Conservation (phyloP, 2,113 vertebrate species). For the Sander vitreus region DNA sequence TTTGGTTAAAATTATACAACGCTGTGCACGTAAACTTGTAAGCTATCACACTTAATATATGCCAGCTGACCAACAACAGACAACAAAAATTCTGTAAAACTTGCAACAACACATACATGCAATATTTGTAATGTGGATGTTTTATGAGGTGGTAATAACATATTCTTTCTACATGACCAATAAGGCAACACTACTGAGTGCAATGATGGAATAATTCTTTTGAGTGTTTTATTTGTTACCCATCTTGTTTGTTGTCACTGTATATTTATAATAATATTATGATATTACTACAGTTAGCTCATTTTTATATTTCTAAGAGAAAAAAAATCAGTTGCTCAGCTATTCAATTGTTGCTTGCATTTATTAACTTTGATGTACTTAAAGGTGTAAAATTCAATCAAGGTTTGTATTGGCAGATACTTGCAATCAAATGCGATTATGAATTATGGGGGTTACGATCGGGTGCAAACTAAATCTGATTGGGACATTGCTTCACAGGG, state of each 20-base stretch:
- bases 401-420: not conserved
- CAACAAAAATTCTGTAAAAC: not conserved
- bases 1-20: not conserved
- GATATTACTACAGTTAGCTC: not conserved
- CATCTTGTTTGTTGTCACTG: not conserved
- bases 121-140: not conserved
- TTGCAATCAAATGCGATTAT: not conserved
- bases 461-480: not conserved
- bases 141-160: conserved; percentile 1
- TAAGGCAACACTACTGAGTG: not conserved
- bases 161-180: not conserved
- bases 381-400: not conserved
- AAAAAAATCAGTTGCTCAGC: not conserved
- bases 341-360: not conserved
- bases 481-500: not conserved
- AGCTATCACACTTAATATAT: not conserved
- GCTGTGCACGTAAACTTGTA: not conserved
- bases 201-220: not conserved
- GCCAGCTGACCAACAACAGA: too few relatives aligned
- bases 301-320: not conserved
- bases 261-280: not conserved
- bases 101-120: not conserved
- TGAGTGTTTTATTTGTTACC: not conserved
- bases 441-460: not conserved
- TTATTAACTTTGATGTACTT: not conserved